Evolutionary conservation across 2,888 invertebrate species (phyloP).

Genomic region (Perizoma flavofasciatum): DNA sequence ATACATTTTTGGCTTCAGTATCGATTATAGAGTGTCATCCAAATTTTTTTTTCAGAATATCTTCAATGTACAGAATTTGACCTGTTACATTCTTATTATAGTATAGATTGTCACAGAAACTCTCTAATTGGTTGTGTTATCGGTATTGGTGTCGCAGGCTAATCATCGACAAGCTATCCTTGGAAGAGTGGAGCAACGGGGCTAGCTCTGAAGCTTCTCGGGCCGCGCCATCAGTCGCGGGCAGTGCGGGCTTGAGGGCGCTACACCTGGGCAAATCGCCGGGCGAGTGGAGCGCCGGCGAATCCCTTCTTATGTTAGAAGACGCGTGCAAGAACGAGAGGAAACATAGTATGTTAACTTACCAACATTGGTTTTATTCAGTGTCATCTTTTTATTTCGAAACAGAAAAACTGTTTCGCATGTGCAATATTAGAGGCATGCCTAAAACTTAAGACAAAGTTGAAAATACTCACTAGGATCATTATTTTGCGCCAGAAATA

Average conservation of each 20-base stretch:
- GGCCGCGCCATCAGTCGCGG: conserved; percentile 33
- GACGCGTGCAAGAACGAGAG: conserved; percentile 78
- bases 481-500: too few relatives aligned
- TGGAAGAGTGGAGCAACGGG: conserved; percentile 64
- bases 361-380: neutral
- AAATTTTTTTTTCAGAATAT: too few relatives aligned
- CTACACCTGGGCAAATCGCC: conserved; percentile 76
- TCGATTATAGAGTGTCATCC: too few relatives aligned
- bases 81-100: too few relatives aligned
- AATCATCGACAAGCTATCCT: conserved; percentile 76
- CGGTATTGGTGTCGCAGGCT: conserved; percentile 53
- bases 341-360: conserved; percentile 66
- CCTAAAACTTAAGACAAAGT: too few relatives aligned
- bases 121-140: conserved; percentile 19
- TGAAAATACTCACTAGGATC: too few relatives aligned
- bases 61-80: too few relatives aligned
- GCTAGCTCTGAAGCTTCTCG: conserved; percentile 49
- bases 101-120: conserved; percentile 12
- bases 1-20: too few relatives aligned
- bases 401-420: too few relatives aligned
- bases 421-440: too few relatives aligned
- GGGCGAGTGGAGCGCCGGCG: conserved; percentile 78
- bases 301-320: conserved; percentile 77
- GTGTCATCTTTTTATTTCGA: too few relatives aligned
- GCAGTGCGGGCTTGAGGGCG: conserved; percentile 46